Base-by-base conservation (phyloP, 2,113 vertebrate genomes). In the Neopipo cinnamomea region DNA sequence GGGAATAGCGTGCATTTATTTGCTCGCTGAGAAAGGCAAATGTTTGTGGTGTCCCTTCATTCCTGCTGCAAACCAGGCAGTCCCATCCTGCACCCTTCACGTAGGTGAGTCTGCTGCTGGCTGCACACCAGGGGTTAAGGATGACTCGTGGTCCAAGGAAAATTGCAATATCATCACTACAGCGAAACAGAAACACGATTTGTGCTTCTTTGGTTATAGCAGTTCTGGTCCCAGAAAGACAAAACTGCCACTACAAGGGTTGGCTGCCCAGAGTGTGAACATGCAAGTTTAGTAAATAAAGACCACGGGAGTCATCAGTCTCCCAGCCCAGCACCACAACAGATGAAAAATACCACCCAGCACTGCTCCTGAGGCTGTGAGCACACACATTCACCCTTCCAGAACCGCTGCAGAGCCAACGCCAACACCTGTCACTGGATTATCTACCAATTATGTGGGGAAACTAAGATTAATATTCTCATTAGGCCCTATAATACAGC, bases 321-420 rank as follows among this genome's bases (percentile, higher is more conserved):
- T 35, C 46, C 35, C 2, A 19, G 56, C 37, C 42, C 72, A 13
- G 33, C 87, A 79, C 18, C 19, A 5, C 41, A 20, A 19, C 1
- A 4, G 35, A 70, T 49, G 80, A 53, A 72, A 95, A 77, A 37
- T 1, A 24, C n/a, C 88, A 77, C 89, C 70, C 82, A 86, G 74
- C 93, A 90, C 73, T 55, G 82, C 91, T 91, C 88, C 81, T 23
- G 85, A 94, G 96, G 96, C 63, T 79, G 72, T 2, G 33, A 67
- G 59, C 65, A 50, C 56, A 25, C 62, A 46, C 6, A 79, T 11
- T 16, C 5, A 24, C 16, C 47, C 61, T 52, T 56, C 21, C 74
- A 76, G 55, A 49, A 80, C 33, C 1, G 2, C 73, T 58, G 80
- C 66, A 46, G 50, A 87, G 56, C 59, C 41, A n/a, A 62, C 2